Percentiles rank a stretch among this genome's conserved stretches.
These are phyloP conservation scores for Psammodynastes pulverulentus DNA, from an alignment of 2,113 vertebrate species.

Conservation along the genomic window DNA sequence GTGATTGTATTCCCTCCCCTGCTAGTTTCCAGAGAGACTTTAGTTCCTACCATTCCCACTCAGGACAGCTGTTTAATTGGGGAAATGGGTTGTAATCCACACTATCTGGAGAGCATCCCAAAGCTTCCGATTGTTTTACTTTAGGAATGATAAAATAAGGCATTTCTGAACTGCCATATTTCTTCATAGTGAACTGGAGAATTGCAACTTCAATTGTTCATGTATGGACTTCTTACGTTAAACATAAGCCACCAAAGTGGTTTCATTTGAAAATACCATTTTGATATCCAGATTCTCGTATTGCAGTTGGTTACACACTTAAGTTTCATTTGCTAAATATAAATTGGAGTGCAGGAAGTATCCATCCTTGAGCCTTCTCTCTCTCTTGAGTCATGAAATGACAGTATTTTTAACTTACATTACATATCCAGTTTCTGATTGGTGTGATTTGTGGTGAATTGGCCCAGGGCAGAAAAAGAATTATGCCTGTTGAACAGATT, in stretches of 20 bases:
- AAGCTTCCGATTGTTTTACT: not conserved
- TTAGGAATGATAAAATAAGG: slow-evolving; percentile 23
- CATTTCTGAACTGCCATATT: not conserved
- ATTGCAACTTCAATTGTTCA: not conserved
- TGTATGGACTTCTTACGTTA: not conserved
- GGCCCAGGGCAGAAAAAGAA: not conserved
- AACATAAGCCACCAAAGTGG: not conserved
- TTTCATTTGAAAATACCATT: not conserved
- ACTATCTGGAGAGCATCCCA: not conserved
- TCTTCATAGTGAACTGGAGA: not conserved
- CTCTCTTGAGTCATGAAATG: not conserved
- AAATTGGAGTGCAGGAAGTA: not conserved
- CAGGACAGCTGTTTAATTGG: not conserved
- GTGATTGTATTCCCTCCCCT: not conserved
- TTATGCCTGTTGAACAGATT: not conserved
- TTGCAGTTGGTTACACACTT: not conserved
- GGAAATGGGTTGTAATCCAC: not conserved
- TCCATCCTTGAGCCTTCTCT: not conserved
- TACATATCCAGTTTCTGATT: not conserved
- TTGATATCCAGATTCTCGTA: not conserved
- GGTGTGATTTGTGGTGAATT: not conserved
- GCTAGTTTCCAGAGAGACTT: not conserved
- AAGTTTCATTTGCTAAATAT: not conserved
- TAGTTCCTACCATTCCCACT: not conserved
- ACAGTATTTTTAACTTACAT: not conserved